Base-by-base conservation (phyloP, 2,888 invertebrate species). In the Thera britannica region DNA sequence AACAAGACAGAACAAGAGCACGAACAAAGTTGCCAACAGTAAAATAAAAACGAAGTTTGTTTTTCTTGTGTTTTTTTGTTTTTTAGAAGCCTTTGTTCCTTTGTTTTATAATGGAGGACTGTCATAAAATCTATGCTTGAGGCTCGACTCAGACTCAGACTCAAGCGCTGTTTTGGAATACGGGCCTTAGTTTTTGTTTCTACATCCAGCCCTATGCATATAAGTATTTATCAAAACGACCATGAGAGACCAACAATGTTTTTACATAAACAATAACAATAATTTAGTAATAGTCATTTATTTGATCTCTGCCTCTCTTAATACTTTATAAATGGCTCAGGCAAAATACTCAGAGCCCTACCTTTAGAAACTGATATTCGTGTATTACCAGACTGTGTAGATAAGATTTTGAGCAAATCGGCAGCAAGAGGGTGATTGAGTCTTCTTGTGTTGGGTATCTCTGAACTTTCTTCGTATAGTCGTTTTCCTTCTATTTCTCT, bases 11-110 rank as follows among this genome's bases (percentile, higher is more conserved):
- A 61, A 46, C 23, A 46, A 62, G 54, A 35, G 35, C 46, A 9
- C 54, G 46, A 61, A 61, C 55, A 46, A 62, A 46, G 55, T 62
- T 55, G 54, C 54, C 54, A 23, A 9, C 60, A 55, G 55, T n/a
- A 54, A 55, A 62, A 62, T 12, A 46, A 62, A 61, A 55, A 62
- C 46, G 8, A 62, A 3, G 11, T 2, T 54, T 55, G 44, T 61
- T 38, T 44, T 34, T 1, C 23, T 9, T 57, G 12, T 34, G 23
- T 5, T 58, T 34, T 58, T 23, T 46, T 11, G n/a, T 46, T 58
- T 9, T 35, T 58, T 46, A 34, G 36, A 36, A 58, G n/a, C 34
- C 23, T 23, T 23, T 23, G 55, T 34, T 6, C 38, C 38, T 38
- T 38, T 38, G 55, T 23, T 23, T 23, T 23, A 1, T 1, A 23